Percentiles rank a stretch among this genome's conserved stretches.
These are phyloP conservation scores for Silurus asotus DNA, from an alignment of 2,113 vertebrate species.

Conservation along the genomic window DNA sequence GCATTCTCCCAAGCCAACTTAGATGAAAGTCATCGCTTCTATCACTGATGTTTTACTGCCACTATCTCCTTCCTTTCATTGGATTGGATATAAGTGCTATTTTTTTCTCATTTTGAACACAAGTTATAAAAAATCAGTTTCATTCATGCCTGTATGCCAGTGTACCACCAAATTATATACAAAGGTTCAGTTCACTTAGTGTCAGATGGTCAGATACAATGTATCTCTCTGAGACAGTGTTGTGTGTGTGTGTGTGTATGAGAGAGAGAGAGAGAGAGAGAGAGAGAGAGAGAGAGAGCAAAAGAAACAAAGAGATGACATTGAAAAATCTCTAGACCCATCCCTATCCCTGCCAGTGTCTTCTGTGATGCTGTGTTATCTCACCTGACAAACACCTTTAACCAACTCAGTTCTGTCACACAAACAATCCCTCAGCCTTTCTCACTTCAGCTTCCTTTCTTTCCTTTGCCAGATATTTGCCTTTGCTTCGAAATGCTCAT, in stretches of 20 bases:
- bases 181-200: background rate
- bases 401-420: conserved; percentile 49
- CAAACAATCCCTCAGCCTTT: conserved; percentile 20
- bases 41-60: background rate
- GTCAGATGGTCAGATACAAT: background rate
- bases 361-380: conserved; percentile 39
- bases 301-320: conserved; percentile 52
- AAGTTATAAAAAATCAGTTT: background rate
- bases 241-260: background rate
- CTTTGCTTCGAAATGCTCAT: conserved; percentile 59
- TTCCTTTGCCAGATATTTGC: conserved; percentile 52
- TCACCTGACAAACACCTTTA: conserved; percentile 57
- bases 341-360: conserved; percentile 30
- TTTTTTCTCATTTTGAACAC: background rate
- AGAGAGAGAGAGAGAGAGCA: conserved; percentile 6
- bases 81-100: background rate
- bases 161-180: background rate
- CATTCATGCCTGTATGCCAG: background rate
- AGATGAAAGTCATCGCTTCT: background rate
- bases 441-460: conserved; percentile 35
- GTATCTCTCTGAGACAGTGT: background rate
- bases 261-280: background rate
- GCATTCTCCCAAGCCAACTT: conserved; percentile 17
- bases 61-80: background rate
- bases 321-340: conserved; percentile 45